These are phyloP conservation scores for Callyntrura guangdongensis DNA, from an alignment of 2,888 invertebrate genomes.

Conservation along the genomic window DNA sequence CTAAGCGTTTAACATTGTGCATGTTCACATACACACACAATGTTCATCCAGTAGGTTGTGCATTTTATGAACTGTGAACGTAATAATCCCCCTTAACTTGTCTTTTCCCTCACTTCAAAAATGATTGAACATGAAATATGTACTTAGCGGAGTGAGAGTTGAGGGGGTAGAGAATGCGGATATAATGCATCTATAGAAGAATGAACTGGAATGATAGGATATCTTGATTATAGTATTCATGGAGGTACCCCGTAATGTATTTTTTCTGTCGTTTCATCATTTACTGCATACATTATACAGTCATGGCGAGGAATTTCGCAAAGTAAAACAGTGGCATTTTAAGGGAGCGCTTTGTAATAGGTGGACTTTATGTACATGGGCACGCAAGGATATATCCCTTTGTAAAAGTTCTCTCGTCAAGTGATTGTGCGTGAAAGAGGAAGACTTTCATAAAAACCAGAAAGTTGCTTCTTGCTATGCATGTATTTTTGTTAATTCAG, in stretches of 20 bases:
- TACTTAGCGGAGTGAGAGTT: neutral
- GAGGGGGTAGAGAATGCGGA: neutral
- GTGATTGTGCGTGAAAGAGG: neutral
- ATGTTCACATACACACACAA: neutral
- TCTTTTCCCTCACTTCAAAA: slow-evolving; percentile 14
- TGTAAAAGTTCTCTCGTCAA: neutral
- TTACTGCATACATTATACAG: neutral
- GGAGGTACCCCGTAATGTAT: neutral
- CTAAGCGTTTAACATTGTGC: neutral
- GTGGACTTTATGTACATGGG: neutral
- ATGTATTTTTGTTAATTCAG: slow-evolving; percentile 29
- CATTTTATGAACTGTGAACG: slow-evolving; percentile 71
- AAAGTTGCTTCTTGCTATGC: no score
- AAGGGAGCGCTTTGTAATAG: neutral
- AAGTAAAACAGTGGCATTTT: slow-evolving; percentile 9
- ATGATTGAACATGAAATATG: slow-evolving; percentile 42
- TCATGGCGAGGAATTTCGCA: neutral
- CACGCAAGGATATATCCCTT: neutral
- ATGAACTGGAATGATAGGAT: neutral
- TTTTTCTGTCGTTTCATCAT: slow-evolving; percentile 11
- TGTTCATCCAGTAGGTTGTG: neutral
- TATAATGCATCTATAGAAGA: neutral
- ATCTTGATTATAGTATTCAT: neutral
- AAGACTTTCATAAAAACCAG: no score
- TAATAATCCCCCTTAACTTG: slow-evolving; percentile 58